Conservation (phyloP, 1,140 invertebrate genomes). For the Drosophila cardini region DNA sequence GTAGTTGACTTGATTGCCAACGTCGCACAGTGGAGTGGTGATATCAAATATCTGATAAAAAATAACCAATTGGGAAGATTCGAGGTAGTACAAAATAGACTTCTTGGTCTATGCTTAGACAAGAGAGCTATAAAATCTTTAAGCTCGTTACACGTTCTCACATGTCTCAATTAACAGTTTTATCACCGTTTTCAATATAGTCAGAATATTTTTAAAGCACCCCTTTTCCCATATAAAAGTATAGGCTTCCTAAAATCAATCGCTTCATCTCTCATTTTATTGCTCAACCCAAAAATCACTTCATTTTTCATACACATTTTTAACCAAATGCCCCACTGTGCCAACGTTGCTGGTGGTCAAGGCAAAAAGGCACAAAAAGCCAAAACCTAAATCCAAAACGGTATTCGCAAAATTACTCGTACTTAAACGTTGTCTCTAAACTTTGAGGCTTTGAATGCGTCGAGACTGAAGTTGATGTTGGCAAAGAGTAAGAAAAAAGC, state of each 20-base stretch:
- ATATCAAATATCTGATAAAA: neutral
- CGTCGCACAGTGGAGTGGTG: constrained; percentile 20
- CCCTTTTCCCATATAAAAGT: too few species aligned
- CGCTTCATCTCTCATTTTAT: too few species aligned
- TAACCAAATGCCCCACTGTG: neutral
- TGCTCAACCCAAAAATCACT: too few species aligned
- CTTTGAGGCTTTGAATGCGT: constrained; percentile 45
- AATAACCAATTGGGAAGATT: too few species aligned
- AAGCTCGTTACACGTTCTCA: too few species aligned
- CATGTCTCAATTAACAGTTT: too few species aligned
- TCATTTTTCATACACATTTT: neutral
- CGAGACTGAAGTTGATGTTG: constrained; percentile 6
- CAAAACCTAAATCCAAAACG: constrained; percentile 59
- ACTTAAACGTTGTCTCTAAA: constrained; percentile 65
- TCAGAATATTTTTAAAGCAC: too few species aligned
- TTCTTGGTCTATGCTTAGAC: too few species aligned
- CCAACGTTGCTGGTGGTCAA: constrained; percentile 70
- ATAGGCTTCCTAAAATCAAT: too few species aligned
- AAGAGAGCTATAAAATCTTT: too few species aligned
- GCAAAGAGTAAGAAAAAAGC: constrained; percentile 7
- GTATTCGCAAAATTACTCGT: constrained; percentile 76
- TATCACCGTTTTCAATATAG: too few species aligned
- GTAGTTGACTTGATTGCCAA: constrained; percentile 74
- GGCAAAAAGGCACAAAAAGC: constrained; percentile 52
- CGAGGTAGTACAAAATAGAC: too few species aligned